Base-by-base conservation (phyloP, 2,797 vertebrate genomes). In the Dipus sagitta region DNA sequence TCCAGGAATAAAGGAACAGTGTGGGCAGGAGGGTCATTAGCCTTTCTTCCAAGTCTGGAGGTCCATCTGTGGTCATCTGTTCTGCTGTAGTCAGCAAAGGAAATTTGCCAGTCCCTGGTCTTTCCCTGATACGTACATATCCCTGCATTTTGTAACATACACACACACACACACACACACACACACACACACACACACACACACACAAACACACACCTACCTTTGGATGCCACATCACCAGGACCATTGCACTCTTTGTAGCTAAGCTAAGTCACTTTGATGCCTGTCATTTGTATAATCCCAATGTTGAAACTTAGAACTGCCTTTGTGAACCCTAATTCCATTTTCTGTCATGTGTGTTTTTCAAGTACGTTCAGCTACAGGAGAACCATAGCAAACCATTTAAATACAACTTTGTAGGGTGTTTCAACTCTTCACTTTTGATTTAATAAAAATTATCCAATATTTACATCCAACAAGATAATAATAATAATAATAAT, bases 381-480 rank as follows among this genome's bases (percentile, higher is more conserved):
- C 84, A 86, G 62, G 80, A 17, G 70, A 94, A 96, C 72, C 94
- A 96, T 93, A 85, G n/a, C 68, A 65, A 9, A 71, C n/a, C 70
- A 92, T 97, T 97, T 92, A 92, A 92, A 91, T 68, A 21, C 94
- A 20, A 54, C 42, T 95, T 96, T 30, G 54, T 28, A 94, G 92
- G 90, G 30, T 2, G 85, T 93, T 94, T 23, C 38, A 62, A 78
- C 47, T 68, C 79, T 79, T 64, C 14, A 1, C 62, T 94, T 96
- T 64, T 80, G 86, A 8, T 9, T 65, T 94, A 30, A 20, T 47
- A 71, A 54, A 20, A 71, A n/a, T 75, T 54, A 94, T 93, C 8
- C n/a, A 71, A 93, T 10, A 11, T 85, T 94, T 96, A 75, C 34
- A 82, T 54, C 24, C 65, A 38, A 38, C 38, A 38, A 38, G 38